Evolutionary conservation across 2,888 invertebrate species (phyloP), one percentile per base, ranked within the genome.

Genomic region (Euphydryas editha): DNA sequence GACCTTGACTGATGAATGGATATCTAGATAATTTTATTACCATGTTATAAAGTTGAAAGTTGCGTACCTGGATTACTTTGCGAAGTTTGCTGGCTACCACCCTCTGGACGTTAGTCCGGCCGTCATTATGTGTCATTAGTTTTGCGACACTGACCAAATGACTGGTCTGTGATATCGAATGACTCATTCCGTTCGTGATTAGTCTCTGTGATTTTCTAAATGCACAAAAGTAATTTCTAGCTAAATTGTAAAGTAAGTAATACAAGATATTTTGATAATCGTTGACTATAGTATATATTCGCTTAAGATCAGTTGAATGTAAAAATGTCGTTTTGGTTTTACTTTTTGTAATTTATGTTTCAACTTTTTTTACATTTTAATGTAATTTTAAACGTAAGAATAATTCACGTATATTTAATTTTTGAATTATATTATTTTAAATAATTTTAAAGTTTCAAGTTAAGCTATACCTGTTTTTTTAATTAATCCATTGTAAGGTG

Each of bases 141-240:
- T 92, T 91, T 90, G 92, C 92, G 91, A 92, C 91, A 88, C 88
- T 91, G 90, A 91, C 92, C 92, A 90, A 91, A 91, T 90, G 90
- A 91, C 91, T 89, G 84, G 88, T 83, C 90, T 85, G 86, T 81
- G 79, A 88, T 90, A 91, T 92, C 91, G 85, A 83, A 90, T 92
- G 92, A 91, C 90, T 90, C 91, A 90, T 90, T 90, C 85, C 76
- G 81, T 73, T 81, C 82, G 84, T 88, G 85, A 90, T 90, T 91
- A 90, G 86, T 82, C 82, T 84, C 81, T 83, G 82, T 83, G 85
- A 84, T 85, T 87, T 85, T 86, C 86, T 84, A 81, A 80, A 81
- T 81, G 81, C 69, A 75, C 65, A 71, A 72, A 73, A 70, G 70
- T 70, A 68, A 70, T 68, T 68, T 70, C 65, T 65, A 68, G 60